Conservation (phyloP, 2,113 vertebrate species). For the Xyrauchen texanus region DNA sequence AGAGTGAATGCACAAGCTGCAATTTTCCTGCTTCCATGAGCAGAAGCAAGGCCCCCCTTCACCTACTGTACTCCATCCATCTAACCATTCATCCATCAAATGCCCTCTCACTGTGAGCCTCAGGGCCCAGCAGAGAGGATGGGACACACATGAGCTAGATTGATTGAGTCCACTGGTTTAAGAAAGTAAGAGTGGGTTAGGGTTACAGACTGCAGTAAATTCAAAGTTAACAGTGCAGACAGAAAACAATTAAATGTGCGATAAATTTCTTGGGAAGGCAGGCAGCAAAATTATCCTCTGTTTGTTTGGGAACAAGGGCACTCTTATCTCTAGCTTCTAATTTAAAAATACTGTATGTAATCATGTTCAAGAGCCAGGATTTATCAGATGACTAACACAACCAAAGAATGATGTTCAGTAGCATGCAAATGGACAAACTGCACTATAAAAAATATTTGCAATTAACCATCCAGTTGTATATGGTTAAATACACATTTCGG, state of each 20-base stretch:
- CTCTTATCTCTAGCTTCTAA: slow-evolving; percentile 3
- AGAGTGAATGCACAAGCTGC: too few relatives aligned
- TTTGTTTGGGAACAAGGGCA: background rate
- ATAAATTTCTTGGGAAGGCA: slow-evolving; percentile 3
- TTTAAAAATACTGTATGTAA: background rate
- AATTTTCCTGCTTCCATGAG: too few relatives aligned
- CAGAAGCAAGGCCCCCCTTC: too few relatives aligned
- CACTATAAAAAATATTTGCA: too few relatives aligned
- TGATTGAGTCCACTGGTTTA: background rate
- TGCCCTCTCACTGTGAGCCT: too few relatives aligned
- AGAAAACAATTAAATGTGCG: slow-evolving; percentile 14
- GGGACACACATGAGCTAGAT: background rate
- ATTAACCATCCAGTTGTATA: too few relatives aligned
- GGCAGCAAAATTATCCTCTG: slow-evolving; percentile 20
- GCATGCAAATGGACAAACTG: too few relatives aligned
- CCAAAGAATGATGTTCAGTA: too few relatives aligned
- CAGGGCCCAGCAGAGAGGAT: background rate
- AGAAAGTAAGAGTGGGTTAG: background rate
- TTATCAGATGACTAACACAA: too few relatives aligned
- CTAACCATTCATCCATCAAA: too few relatives aligned
- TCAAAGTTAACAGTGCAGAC: slow-evolving; percentile 8
- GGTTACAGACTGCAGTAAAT: slow-evolving; percentile 18
- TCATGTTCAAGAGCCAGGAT: background rate
- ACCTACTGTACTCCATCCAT: too few relatives aligned
- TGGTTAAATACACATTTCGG: too few relatives aligned